Conservation (phyloP, 2,888 invertebrate species). For the Schizaphis graminum region DNA sequence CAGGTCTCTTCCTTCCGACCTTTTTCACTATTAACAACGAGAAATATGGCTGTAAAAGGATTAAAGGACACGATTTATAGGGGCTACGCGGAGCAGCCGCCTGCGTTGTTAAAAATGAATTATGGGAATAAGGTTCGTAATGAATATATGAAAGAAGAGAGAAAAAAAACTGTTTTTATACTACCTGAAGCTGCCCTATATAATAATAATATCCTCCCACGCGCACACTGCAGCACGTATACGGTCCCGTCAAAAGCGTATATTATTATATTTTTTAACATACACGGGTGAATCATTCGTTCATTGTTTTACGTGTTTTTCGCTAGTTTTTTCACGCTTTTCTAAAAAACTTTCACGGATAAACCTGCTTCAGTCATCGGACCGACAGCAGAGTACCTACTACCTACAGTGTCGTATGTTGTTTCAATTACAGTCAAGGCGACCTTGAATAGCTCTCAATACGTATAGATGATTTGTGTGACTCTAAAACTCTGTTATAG, state of each 20-base stretch:
- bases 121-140: conserved; percentile 63
- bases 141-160: conserved; percentile 58
- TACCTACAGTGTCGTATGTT: neutral
- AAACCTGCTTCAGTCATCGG: neutral
- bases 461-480: neutral
- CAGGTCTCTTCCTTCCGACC: conserved; percentile 56
- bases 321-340: neutral
- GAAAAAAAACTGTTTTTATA: neutral
- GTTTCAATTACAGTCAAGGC: too few relatives aligned
- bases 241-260: neutral
- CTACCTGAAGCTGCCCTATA: conserved; percentile 33
- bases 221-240: neutral
- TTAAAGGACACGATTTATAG: conserved; percentile 65
- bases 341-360: neutral
- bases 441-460: neutral
- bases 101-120: conserved; percentile 65
- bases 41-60: conserved; percentile 64
- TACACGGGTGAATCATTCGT: neutral
- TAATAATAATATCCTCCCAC: neutral
- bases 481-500: neutral
- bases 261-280: neutral
- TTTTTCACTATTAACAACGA: conserved; percentile 59
- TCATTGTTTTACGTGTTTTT: conserved; percentile 21
- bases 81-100: conserved; percentile 38
- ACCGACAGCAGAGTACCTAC: neutral